Conservation (phyloP, 2,888 invertebrate species). For the Rhyacophila evoluta region DNA sequence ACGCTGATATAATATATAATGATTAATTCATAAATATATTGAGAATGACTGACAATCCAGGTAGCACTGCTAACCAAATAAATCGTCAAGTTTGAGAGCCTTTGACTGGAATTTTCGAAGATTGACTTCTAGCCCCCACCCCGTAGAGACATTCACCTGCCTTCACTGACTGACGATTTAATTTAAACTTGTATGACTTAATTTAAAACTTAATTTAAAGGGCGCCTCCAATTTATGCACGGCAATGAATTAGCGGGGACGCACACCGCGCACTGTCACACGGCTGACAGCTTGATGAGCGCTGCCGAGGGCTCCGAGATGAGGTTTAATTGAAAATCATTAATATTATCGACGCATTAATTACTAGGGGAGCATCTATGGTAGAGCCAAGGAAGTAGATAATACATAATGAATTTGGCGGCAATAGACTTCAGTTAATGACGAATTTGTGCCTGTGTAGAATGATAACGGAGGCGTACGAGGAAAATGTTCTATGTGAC, state of each 20-base stretch:
- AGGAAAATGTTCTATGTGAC: no score
- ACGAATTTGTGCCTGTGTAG: no score
- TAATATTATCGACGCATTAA: conserved; percentile 17
- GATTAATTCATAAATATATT: no score
- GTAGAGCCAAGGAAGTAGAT: background rate
- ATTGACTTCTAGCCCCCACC: background rate
- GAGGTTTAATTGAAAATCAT: conserved; percentile 19
- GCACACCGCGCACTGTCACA: background rate
- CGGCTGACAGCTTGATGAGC: background rate
- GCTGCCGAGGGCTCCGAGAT: background rate
- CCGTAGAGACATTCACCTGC: background rate
- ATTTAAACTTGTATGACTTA: conserved; percentile 45
- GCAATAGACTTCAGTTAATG: background rate
- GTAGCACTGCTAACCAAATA: background rate
- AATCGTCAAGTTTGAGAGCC: background rate
- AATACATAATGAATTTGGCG: background rate
- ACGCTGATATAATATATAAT: no score
- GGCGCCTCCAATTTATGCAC: conserved; percentile 5
- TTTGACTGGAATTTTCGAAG: background rate
- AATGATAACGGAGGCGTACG: no score
- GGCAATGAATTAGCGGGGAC: conserved; percentile 8
- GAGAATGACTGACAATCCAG: background rate
- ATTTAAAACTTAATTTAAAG: conserved; percentile 45
- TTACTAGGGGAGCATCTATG: background rate
- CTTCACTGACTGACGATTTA: conserved; percentile 40